These are phyloP conservation scores for Coecobrya sp. DNA, from an alignment of 2,888 invertebrate genomes.

Conservation along the genomic window DNA sequence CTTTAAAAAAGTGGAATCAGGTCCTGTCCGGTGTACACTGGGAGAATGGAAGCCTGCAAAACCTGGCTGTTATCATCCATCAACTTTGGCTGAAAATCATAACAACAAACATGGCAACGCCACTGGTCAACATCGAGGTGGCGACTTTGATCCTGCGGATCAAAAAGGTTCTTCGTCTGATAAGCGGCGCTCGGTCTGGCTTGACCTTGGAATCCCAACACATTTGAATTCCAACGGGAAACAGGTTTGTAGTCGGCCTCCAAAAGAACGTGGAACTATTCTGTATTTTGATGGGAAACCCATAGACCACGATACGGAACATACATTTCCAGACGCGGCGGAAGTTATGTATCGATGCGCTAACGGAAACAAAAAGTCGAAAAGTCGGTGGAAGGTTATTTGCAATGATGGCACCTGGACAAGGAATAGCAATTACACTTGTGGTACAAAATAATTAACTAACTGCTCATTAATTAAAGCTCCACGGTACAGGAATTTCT, in stretches of 20 bases:
- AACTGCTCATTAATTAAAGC: not conserved
- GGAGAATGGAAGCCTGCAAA: constrained; percentile 94
- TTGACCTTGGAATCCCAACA: constrained; percentile 63
- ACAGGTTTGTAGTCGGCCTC: constrained; percentile 91
- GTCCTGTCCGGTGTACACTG: constrained; percentile 90
- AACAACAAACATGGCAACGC: not conserved
- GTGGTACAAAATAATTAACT: constrained; percentile 91
- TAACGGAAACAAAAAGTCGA: constrained; percentile 81
- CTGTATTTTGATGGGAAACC: constrained; percentile 91
- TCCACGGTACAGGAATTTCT: too few relatives aligned
- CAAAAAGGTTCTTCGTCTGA: constrained; percentile 53
- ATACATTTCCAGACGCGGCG: constrained; percentile 93
- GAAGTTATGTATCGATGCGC: constrained; percentile 94
- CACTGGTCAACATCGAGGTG: constrained; percentile 8
- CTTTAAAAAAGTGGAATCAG: constrained; percentile 83
- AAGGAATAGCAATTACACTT: constrained; percentile 91
- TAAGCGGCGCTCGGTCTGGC: constrained; percentile 71
- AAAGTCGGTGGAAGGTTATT: constrained; percentile 94
- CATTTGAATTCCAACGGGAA: constrained; percentile 69
- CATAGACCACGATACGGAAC: constrained; percentile 90
- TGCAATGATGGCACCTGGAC: constrained; percentile 96
- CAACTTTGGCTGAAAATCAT: constrained; percentile 54
- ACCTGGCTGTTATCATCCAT: constrained; percentile 90
- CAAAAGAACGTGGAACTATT: constrained; percentile 93
- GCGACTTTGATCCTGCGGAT: constrained; percentile 28